These are phyloP conservation scores for Bugula neritina DNA, from an alignment of 2,888 invertebrate genomes.

Conservation along the genomic window DNA sequence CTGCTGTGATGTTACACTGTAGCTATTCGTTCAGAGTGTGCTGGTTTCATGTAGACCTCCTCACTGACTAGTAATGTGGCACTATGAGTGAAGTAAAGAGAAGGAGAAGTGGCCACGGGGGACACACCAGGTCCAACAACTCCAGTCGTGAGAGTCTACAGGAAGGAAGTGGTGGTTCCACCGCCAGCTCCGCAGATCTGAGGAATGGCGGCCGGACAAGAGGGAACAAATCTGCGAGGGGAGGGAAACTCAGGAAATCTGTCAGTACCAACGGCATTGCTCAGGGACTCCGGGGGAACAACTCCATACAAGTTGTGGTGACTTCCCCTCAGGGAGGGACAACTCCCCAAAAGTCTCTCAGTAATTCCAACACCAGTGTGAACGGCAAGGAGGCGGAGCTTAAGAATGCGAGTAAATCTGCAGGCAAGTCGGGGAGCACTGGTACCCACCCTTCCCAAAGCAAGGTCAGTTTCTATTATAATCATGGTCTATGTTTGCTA, in stretches of 20 bases:
- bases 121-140: background rate
- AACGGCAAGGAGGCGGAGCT: no score
- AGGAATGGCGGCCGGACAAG: background rate
- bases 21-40: no score
- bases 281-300: background rate
- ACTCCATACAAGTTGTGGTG: background rate
- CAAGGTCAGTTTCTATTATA: background rate
- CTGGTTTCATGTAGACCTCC: no score
- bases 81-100: conserved; percentile 21
- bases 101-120: background rate
- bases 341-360: background rate
- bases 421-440: background rate
- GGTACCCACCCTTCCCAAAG: background rate
- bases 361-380: background rate
- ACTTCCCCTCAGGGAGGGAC: background rate
- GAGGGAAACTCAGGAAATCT: background rate
- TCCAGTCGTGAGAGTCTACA: conserved; percentile 21
- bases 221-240: background rate
- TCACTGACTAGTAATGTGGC: no score
- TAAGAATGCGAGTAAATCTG: no score
- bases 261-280: background rate
- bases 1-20: no score
- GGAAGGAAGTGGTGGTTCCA: background rate
- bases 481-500: no score
- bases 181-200: background rate